Evolutionary conservation across 2,113 vertebrate genomes (phyloP).

Genomic region (Paralichthys olivaceus): DNA sequence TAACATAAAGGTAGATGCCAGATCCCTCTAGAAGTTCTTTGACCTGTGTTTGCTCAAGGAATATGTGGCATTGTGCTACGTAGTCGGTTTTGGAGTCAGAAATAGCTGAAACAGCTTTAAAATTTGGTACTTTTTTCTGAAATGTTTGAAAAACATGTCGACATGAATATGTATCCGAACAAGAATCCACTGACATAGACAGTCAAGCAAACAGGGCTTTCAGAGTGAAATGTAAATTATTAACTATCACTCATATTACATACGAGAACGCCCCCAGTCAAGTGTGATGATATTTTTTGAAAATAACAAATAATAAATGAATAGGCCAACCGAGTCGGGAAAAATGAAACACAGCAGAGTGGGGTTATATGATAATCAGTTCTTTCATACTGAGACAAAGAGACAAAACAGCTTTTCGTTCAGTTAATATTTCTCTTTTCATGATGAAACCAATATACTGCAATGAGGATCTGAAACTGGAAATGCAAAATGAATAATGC

Average conservation of each 20-base stretch:
- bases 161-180: constrained; percentile 31
- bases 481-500: not conserved
- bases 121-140: constrained; percentile 19
- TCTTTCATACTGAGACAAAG: not conserved
- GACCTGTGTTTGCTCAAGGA: constrained; percentile 58
- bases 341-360: not conserved
- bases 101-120: constrained; percentile 31
- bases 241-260: constrained; percentile 1
- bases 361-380: not conserved
- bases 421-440: not conserved
- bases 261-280: not conserved
- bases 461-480: constrained; percentile 9
- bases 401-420: not conserved
- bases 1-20: constrained; percentile 67
- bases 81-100: constrained; percentile 38
- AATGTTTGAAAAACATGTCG: constrained; percentile 26
- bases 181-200: constrained; percentile 41
- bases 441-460: constrained; percentile 5
- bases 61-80: constrained; percentile 40
- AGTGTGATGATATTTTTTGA: constrained; percentile 9
- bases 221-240: constrained; percentile 18
- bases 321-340: not conserved
- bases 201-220: constrained; percentile 24
- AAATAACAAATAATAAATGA: constrained; percentile 15
- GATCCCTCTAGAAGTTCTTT: constrained; percentile 53